Evolutionary conservation across 2,888 invertebrate genomes (phyloP).

Genomic region (Noctua comes): DNA sequence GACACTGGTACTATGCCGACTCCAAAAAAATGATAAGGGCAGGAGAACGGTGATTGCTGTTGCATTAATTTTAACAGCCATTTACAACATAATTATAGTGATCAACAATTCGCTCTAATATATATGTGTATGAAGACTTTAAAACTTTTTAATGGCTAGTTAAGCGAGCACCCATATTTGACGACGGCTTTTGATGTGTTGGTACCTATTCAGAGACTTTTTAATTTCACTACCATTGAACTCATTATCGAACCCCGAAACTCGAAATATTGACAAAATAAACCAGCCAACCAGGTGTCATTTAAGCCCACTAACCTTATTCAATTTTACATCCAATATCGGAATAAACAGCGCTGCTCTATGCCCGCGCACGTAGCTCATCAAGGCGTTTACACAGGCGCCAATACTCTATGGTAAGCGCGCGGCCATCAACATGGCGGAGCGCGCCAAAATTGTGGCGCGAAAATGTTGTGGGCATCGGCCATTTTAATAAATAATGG

Average conservation of each 20-base stretch:
- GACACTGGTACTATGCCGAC: neutral
- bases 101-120: neutral
- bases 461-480: conserved; percentile 14
- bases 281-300: conserved; percentile 38
- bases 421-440: conserved; percentile 58
- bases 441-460: conserved; percentile 46
- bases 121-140: no score
- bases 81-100: neutral
- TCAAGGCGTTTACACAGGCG: conserved; percentile 77
- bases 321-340: conserved; percentile 60
- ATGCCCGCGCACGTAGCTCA: conserved; percentile 80
- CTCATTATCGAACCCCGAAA: conserved; percentile 17
- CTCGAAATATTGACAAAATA: conserved; percentile 45
- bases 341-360: conserved; percentile 62
- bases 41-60: neutral
- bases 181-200: neutral
- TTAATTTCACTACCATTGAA: conserved; percentile 2
- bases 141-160: neutral
- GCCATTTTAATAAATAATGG: neutral
- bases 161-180: neutral
- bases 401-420: conserved; percentile 68
- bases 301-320: conserved; percentile 48
- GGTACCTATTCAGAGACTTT: neutral
- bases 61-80: neutral
- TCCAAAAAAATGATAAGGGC: neutral